Conservation (phyloP, 2,797 vertebrate genomes). For the Lithobates sylvaticus region DNA sequence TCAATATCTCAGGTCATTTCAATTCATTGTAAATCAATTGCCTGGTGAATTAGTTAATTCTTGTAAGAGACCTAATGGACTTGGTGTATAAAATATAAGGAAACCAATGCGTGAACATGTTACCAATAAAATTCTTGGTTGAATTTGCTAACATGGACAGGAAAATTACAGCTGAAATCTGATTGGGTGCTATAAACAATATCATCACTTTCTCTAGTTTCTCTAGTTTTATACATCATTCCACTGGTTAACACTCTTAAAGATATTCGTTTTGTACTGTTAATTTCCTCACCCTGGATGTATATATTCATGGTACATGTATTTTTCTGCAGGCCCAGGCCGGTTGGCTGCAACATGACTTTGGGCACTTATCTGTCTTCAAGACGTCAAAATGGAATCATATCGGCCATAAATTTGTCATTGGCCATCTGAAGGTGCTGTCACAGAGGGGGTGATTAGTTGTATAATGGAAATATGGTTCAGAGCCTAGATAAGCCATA, state of each 20-base stretch:
- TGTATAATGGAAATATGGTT: no score
- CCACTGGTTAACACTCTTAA: no score
- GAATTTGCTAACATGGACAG: no score
- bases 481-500: no score
- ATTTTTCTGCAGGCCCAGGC: constrained; percentile 82
- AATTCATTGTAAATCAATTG: background rate
- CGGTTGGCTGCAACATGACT: constrained; percentile 85
- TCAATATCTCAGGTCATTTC: constrained; percentile 85
- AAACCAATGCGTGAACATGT: no score
- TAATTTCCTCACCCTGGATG: background rate
- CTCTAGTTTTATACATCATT: no score
- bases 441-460: background rate
- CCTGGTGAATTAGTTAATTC: background rate
- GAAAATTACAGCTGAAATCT: no score
- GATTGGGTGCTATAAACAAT: no score
- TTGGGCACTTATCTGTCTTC: constrained; percentile 95
- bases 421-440: constrained; percentile 92
- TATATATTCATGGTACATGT: background rate
- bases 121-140: no score
- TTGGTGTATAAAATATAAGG: no score
- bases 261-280: background rate
- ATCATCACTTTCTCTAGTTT: no score
- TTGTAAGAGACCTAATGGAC: background rate
- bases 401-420: constrained; percentile 88
- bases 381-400: constrained; percentile 91